These are phyloP conservation scores for Pachypeltis micranthus DNA, from an alignment of 1,140 invertebrate genomes.

Conservation along the genomic window DNA sequence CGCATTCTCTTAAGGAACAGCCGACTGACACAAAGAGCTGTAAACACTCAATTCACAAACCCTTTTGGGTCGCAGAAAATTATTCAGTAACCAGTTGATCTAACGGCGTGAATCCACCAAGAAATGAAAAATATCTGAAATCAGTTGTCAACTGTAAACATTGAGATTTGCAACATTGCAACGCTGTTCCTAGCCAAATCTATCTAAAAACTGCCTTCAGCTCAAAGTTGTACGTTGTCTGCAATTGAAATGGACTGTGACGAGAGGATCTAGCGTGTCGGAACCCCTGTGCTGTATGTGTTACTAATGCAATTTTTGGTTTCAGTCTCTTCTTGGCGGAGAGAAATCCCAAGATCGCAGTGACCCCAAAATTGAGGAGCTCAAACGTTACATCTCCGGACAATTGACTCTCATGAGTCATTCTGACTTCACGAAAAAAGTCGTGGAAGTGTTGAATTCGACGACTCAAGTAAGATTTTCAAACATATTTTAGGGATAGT, in stretches of 20 bases:
- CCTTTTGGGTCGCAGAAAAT: too few species aligned
- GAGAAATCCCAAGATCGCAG: not conserved
- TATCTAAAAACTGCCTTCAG: not conserved
- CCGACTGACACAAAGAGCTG: too few species aligned
- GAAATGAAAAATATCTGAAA: too few species aligned
- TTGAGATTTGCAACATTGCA: not conserved
- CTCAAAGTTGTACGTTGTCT: too few species aligned
- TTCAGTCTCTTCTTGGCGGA: not conserved
- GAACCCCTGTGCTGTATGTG: not conserved
- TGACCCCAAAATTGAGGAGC: constrained; percentile 5
- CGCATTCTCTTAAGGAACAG: too few species aligned
- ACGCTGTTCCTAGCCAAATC: not conserved
- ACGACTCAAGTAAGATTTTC: constrained; percentile 17
- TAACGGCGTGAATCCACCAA: too few species aligned
- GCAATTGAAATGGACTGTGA: not conserved
- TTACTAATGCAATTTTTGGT: not conserved
- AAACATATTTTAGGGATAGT: too few species aligned
- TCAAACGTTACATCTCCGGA: constrained; percentile 4
- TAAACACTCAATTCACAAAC: too few species aligned
- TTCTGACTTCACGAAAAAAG: constrained; percentile 1
- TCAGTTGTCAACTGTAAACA: too few species aligned
- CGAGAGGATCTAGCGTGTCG: too few species aligned
- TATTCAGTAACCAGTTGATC: too few species aligned
- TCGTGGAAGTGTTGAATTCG: constrained; percentile 15
- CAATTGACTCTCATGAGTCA: constrained; percentile 11